phyloP scores from a whole-genome alignment of 2,797 vertebrate genomes.

The Sciurus carolinensis region DNA sequence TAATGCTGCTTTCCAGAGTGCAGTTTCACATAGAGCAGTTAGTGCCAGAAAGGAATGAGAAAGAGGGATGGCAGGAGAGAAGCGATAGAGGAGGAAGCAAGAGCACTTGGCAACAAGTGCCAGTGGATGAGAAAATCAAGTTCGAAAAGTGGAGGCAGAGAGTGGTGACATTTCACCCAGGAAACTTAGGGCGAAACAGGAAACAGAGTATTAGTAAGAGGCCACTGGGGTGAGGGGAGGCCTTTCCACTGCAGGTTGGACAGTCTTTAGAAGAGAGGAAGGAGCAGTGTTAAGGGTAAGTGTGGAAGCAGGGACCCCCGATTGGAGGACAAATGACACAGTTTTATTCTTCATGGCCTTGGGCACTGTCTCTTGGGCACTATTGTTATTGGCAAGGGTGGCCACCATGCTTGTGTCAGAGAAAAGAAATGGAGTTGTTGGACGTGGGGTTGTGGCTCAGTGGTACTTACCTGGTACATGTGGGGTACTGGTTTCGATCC shows the following conservation, averaged over 20 bases:
- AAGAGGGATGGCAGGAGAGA: conserved; percentile 14
- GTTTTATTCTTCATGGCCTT: background rate
- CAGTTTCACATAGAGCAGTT: conserved; percentile 23
- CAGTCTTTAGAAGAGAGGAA: background rate
- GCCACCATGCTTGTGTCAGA: background rate
- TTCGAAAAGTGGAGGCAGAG: background rate
- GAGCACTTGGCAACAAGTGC: background rate
- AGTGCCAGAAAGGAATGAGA: background rate
- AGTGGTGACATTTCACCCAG: background rate
- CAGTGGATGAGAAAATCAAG: background rate
- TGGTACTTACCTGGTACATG: no score
- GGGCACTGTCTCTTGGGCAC: background rate
- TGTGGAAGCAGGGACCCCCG: background rate
- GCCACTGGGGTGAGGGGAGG: background rate
- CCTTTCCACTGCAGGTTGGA: background rate
- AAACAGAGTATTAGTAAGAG: background rate
- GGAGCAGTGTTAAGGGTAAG: background rate
- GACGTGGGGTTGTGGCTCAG: no score
- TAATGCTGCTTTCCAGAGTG: conserved; percentile 16
- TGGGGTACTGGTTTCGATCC: no score
- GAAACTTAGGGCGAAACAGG: background rate
- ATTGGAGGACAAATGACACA: background rate
- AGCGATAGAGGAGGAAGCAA: background rate
- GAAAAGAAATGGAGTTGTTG: background rate
- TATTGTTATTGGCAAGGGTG: background rate